phyloP scores from a whole-genome alignment of 2,888 invertebrate species.

The Drosophila kambysellisi region DNA sequence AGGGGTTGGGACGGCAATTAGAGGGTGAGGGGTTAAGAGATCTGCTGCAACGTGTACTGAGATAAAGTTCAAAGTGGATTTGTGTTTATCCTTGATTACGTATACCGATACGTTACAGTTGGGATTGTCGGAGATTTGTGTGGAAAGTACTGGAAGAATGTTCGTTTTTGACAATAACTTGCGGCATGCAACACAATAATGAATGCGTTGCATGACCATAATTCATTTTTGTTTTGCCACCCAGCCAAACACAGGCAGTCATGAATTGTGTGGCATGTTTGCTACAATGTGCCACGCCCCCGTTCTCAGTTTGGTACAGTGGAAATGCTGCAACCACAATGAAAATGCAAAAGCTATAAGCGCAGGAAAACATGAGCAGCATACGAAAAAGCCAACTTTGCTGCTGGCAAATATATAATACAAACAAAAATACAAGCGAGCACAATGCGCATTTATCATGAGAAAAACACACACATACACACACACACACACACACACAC shows the following conservation, averaged over 20 bases:
- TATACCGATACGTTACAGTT: background rate
- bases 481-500: background rate
- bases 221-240: constrained; percentile 33
- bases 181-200: constrained; percentile 34
- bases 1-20: constrained; percentile 54
- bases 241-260: constrained; percentile 12
- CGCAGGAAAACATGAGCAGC: constrained; percentile 37
- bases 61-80: constrained; percentile 58
- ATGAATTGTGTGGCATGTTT: constrained; percentile 34
- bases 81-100: constrained; percentile 31
- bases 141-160: background rate
- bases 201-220: constrained; percentile 44
- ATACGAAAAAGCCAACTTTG: constrained; percentile 28
- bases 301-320: background rate
- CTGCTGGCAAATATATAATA: constrained; percentile 16
- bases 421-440: constrained; percentile 25
- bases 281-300: constrained; percentile 28
- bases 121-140: background rate
- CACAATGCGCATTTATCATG: constrained; percentile 51
- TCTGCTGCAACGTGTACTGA: constrained; percentile 29
- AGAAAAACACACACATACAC: constrained; percentile 8
- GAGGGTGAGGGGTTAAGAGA: constrained; percentile 23
- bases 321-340: constrained; percentile 31
- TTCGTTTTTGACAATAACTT: constrained; percentile 17
- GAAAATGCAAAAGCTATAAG: constrained; percentile 29